These are phyloP conservation scores for Phyllotis vaccarum DNA, from an alignment of 2,797 vertebrate genomes.

Conservation along the genomic window DNA sequence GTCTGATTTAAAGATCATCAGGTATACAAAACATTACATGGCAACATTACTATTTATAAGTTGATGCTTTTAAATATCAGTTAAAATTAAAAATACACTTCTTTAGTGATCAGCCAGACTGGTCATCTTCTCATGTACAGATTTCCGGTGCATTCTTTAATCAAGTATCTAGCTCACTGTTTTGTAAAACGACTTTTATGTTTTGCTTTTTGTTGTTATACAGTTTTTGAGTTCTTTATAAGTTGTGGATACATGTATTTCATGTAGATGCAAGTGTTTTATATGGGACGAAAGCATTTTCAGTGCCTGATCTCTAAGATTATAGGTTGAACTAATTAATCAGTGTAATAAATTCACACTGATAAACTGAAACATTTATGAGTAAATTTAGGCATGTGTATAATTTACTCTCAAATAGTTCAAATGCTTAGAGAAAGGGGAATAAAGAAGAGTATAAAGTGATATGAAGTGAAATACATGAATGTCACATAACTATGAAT, in stretches of 20 bases:
- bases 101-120: background rate
- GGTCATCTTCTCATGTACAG: background rate
- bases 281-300: constrained; percentile 9
- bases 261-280: background rate
- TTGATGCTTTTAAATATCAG: background rate
- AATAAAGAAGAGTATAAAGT: background rate
- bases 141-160: constrained; percentile 16
- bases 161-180: background rate
- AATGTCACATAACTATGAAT: background rate
- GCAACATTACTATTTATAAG: background rate
- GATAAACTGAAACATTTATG: background rate
- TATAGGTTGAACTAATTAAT: constrained; percentile 35
- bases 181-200: background rate
- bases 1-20: background rate
- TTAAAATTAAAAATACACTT: background rate
- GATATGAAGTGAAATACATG: background rate
- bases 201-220: constrained; percentile 13
- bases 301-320: background rate
- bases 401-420: background rate
- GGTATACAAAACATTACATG: background rate
- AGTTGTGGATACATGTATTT: constrained; percentile 22
- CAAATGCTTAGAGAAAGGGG: background rate
- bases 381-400: background rate
- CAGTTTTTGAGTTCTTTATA: constrained; percentile 22
- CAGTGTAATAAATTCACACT: background rate